Conservation (phyloP, 2,113 vertebrate genomes). For the Stictonetta naevosa region DNA sequence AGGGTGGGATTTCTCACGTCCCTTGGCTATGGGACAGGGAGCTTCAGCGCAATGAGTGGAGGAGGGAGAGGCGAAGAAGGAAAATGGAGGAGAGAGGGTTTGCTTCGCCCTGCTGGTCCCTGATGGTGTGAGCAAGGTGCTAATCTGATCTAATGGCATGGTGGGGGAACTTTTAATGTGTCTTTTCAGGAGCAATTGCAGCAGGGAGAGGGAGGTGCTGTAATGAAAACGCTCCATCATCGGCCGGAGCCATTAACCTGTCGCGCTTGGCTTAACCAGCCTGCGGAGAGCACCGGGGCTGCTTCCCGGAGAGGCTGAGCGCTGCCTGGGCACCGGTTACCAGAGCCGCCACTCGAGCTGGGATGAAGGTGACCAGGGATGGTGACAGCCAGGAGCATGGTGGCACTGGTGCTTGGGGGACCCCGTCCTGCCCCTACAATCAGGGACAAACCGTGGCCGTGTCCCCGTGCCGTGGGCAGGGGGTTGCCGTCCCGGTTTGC, state of each 20-base stretch:
- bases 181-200: background rate
- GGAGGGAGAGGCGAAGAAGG: background rate
- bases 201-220: background rate
- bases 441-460: background rate
- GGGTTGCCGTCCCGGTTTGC: background rate
- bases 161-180: background rate
- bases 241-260: background rate
- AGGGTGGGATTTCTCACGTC: background rate
- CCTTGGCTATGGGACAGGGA: background rate
- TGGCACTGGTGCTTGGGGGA: rapidly evolving
- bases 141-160: rapidly evolving
- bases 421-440: rapidly evolving
- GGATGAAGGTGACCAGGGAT: constrained; percentile 1
- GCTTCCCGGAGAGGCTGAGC: background rate
- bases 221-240: constrained; percentile 56
- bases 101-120: background rate
- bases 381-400: rapidly evolving
- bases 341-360: background rate
- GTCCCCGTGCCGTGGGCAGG: rapidly evolving
- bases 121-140: rapidly evolving
- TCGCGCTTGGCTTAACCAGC: background rate
- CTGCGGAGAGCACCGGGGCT: rapidly evolving
- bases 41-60: rapidly evolving
- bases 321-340: background rate
- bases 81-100: background rate